These are phyloP conservation scores for Caenorhabditis auriculariae DNA, from an alignment of 2,888 invertebrate species.

Conservation along the genomic window DNA sequence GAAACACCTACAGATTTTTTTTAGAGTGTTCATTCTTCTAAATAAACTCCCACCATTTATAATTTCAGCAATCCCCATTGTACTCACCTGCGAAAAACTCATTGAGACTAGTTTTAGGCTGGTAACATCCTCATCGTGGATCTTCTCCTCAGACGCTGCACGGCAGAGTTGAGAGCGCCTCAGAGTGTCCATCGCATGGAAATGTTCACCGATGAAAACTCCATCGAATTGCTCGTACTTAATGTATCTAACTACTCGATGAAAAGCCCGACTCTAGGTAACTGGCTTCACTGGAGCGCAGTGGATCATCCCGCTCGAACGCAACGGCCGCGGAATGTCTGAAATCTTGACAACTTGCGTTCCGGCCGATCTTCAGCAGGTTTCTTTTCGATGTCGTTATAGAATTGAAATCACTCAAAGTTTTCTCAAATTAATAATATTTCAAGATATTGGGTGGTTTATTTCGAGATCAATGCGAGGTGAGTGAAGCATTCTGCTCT, in stretches of 20 bases:
- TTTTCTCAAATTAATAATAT: no score
- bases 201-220: slow-evolving; percentile 29
- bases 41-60: no score
- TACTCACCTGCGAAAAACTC: slow-evolving; percentile 5
- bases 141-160: slow-evolving; percentile 32
- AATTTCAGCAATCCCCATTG: no score
- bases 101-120: slow-evolving; percentile 24
- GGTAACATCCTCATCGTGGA: slow-evolving; percentile 46
- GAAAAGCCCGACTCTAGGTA: slow-evolving; percentile 12
- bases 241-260: neutral
- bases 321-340: slow-evolving; percentile 36
- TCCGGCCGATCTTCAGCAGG: slow-evolving; percentile 39
- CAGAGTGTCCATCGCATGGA: slow-evolving; percentile 47
- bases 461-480: neutral
- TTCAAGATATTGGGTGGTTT: no score
- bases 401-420: neutral
- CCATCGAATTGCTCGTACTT: slow-evolving; percentile 43
- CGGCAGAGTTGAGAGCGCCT: slow-evolving; percentile 40
- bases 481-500: neutral
- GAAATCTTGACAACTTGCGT: slow-evolving; percentile 50
- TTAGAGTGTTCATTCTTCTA: no score
- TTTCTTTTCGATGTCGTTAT: slow-evolving; percentile 3
- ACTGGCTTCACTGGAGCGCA: slow-evolving; percentile 50
- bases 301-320: slow-evolving; percentile 54
- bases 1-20: no score